Percentiles rank a stretch among this genome's conserved stretches.
These are phyloP conservation scores for Drosophila orosa DNA, from an alignment of 1,140 invertebrate genomes.

Conservation along the genomic window DNA sequence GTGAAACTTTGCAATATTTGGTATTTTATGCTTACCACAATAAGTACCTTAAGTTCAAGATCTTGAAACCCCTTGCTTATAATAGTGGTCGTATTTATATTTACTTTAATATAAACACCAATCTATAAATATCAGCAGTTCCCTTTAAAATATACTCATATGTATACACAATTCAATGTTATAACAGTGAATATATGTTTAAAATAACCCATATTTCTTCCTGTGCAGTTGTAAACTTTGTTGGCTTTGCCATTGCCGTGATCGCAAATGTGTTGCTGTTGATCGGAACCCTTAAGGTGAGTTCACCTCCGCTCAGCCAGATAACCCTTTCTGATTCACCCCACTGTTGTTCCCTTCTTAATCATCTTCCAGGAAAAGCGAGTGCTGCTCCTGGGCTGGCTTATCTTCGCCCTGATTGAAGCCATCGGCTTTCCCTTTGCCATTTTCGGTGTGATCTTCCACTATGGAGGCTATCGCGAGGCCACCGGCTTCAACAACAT, in stretches of 20 bases:
- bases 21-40: too few species aligned
- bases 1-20: too few species aligned
- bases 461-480: constrained; percentile 69
- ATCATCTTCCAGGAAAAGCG: constrained; percentile 47
- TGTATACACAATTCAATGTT: too few species aligned
- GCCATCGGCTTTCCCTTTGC: constrained; percentile 66
- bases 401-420: constrained; percentile 51
- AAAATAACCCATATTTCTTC: background rate
- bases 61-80: too few species aligned
- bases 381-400: constrained; percentile 52
- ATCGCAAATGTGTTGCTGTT: constrained; percentile 60
- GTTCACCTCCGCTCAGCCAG: background rate
- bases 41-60: background rate
- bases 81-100: too few species aligned
- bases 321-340: background rate
- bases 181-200: too few species aligned
- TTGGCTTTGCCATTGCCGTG: constrained; percentile 51
- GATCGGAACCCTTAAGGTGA: constrained; percentile 60
- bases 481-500: constrained; percentile 47
- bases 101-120: background rate
- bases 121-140: background rate
- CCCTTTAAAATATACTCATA: too few species aligned
- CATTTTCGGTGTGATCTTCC: constrained; percentile 67
- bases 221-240: constrained; percentile 52
- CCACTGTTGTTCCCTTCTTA: background rate